Evolutionary conservation across 2,888 invertebrate genomes (phyloP).

Genomic region (Glomeris marginata): DNA sequence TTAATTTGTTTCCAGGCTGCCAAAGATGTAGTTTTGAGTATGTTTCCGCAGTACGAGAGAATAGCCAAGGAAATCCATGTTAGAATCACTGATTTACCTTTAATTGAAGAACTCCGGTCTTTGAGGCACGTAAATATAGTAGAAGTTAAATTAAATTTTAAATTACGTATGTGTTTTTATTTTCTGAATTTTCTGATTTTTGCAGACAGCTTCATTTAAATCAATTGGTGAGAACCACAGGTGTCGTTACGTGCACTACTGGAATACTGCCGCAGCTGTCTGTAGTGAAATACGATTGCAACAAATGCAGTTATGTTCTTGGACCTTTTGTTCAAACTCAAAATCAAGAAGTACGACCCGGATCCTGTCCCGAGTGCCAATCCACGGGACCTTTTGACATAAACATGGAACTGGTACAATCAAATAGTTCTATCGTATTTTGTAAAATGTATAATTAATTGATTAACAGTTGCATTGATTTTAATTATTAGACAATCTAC

Average conservation of each 20-base stretch:
- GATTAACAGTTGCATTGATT: constrained; percentile 8
- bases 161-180: neutral
- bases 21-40: constrained; percentile 62
- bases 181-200: constrained; percentile 1
- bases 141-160: too few species aligned
- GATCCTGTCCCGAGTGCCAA: constrained; percentile 96
- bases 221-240: constrained; percentile 80
- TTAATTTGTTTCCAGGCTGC: constrained; percentile 29
- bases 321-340: constrained; percentile 95
- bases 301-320: constrained; percentile 82
- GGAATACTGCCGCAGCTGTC: constrained; percentile 90
- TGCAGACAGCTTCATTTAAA: constrained; percentile 49
- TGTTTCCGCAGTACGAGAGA: constrained; percentile 90
- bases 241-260: constrained; percentile 92
- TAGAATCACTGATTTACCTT: constrained; percentile 81
- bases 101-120: constrained; percentile 88
- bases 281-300: constrained; percentile 93
- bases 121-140: too few species aligned
- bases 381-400: constrained; percentile 90
- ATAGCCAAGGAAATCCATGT: constrained; percentile 91
- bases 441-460: neutral
- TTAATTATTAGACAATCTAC: constrained; percentile 61
- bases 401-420: constrained; percentile 67
- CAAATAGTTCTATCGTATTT: neutral
- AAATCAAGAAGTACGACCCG: constrained; percentile 84